phyloP scores from a whole-genome alignment of 2,888 invertebrate genomes.

The Lepidonotus clava region DNA sequence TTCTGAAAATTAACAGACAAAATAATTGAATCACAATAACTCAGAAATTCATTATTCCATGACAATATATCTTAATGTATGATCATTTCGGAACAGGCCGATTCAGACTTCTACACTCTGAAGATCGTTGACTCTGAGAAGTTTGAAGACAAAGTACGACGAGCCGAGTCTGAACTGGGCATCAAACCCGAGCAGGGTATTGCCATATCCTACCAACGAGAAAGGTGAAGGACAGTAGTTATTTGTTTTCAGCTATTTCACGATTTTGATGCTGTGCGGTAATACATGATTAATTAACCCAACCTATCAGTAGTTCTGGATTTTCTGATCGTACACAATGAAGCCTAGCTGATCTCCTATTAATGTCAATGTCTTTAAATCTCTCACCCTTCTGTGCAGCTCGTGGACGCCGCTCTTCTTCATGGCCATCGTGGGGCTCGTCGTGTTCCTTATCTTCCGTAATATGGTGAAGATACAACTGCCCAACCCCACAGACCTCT shows the following conservation, averaged over 20 bases:
- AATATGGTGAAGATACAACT: constrained; percentile 67
- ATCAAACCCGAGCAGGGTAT: constrained; percentile 89
- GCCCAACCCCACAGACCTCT: constrained; percentile 87
- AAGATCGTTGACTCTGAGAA: constrained; percentile 80
- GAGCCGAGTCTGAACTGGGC: constrained; percentile 90
- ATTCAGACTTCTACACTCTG: constrained; percentile 61
- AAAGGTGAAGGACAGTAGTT: constrained; percentile 65
- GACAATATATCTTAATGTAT: too few relatives aligned
- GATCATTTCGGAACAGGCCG: constrained; percentile 32
- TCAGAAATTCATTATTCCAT: too few relatives aligned
- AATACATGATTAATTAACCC: too few relatives aligned
- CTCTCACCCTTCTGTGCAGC: too few relatives aligned
- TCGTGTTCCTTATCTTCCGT: constrained; percentile 65
- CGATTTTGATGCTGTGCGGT: too few relatives aligned
- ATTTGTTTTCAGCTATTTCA: too few relatives aligned
- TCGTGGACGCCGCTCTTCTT: constrained; percentile 67
- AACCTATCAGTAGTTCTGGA: too few relatives aligned
- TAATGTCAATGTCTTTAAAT: too few relatives aligned
- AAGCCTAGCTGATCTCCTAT: too few relatives aligned
- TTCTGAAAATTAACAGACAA: too few relatives aligned
- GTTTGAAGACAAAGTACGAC: constrained; percentile 94
- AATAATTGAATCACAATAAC: too few relatives aligned
- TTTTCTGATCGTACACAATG: too few relatives aligned
- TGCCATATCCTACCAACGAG: constrained; percentile 86
- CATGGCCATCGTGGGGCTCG: constrained; percentile 64